A percentile compares a stretch with the other conserved stretches of the same genome.
These are phyloP conservation scores for Pygmarrhopalites habei DNA, from an alignment of 1,140 invertebrate genomes.

Conservation along the genomic window DNA sequence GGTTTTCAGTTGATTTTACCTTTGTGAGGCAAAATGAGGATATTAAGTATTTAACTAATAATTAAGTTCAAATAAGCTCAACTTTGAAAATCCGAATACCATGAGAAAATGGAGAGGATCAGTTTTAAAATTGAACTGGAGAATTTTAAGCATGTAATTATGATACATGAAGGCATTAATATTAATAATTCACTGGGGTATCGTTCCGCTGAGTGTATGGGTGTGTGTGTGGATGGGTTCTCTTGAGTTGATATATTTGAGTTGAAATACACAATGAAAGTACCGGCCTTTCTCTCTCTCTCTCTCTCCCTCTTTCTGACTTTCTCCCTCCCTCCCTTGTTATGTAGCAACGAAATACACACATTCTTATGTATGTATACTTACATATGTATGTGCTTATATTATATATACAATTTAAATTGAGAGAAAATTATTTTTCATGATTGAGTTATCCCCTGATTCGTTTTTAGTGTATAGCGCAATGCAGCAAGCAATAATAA, in stretches of 20 bases:
- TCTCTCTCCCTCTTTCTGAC: neutral
- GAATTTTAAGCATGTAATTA: conserved; percentile 4
- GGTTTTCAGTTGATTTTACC: conserved; percentile 1
- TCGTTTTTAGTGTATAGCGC: conserved; percentile 1
- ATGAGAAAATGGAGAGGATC: conserved; percentile 7
- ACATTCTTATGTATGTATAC: neutral
- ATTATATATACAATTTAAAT: conserved; percentile 6
- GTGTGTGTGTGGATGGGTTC: neutral
- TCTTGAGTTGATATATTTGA: neutral
- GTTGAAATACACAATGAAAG: neutral
- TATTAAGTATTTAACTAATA: neutral
- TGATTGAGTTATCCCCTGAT: conserved; percentile 10
- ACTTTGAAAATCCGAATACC: neutral
- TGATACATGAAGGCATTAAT: conserved; percentile 9
- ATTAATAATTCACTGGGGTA: neutral
- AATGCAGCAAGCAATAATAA: conserved; percentile 12
- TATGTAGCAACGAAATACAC: neutral
- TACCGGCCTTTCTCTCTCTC: neutral
- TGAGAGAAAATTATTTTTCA: conserved; percentile 2
- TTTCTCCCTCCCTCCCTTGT: neutral
- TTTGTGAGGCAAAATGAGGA: neutral
- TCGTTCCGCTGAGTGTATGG: neutral
- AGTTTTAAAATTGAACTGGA: conserved; percentile 12
- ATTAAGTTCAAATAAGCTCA: conserved; percentile 11
- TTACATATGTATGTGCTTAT: no score